A percentile compares a stretch with the other conserved stretches of the same genome.
These are phyloP conservation scores for Tiliqua scincoides DNA, from an alignment of 2,113 vertebrate genomes.

Conservation along the genomic window DNA sequence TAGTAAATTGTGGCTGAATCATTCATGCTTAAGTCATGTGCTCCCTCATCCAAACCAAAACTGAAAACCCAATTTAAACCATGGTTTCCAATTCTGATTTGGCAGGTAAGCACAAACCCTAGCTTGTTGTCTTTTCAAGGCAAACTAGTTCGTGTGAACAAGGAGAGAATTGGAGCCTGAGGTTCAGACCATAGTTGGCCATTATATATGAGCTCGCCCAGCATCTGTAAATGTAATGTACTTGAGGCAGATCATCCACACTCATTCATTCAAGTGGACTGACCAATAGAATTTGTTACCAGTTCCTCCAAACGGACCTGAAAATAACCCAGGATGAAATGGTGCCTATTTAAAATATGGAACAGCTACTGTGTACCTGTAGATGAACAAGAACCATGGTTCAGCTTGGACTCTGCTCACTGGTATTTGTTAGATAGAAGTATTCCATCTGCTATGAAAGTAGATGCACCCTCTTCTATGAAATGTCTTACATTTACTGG, in stretches of 20 bases:
- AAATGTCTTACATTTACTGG: neutral
- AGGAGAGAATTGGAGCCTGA: too few species aligned
- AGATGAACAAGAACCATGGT: neutral
- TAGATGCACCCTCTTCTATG: accelerated
- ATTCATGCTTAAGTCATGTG: neutral
- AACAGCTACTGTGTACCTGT: neutral
- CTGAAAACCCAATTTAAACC: neutral
- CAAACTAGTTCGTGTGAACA: neutral
- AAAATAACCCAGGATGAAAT: neutral
- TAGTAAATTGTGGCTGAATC: neutral
- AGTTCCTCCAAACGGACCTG: neutral
- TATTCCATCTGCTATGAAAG: slow-evolving; percentile 30
- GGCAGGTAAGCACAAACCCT: neutral
- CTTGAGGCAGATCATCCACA: neutral
- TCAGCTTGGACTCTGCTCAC: neutral
- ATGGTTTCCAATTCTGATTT: neutral
- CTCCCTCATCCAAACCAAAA: too few species aligned
- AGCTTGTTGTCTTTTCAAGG: neutral
- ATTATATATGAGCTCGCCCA: neutral
- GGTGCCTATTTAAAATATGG: neutral
- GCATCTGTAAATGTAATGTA: neutral
- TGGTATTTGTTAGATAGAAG: slow-evolving; percentile 12
- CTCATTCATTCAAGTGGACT: neutral
- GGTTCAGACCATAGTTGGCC: neutral
- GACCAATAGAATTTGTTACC: neutral